Conservation (phyloP, 2,113 vertebrate genomes). For the Myiagra hebetior region DNA sequence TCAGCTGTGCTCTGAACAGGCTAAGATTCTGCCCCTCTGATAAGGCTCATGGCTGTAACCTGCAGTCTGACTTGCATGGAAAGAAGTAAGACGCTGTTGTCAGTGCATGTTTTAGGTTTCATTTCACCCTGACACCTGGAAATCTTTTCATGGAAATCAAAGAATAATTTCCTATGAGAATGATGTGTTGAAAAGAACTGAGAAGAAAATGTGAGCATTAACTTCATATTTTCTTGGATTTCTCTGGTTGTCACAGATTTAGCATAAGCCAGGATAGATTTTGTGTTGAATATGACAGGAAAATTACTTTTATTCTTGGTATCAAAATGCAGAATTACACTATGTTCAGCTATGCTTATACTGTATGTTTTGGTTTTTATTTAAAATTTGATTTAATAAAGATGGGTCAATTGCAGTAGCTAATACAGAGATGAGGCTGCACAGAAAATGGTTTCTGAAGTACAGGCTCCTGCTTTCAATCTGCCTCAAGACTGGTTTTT, state of each 20-base stretch:
- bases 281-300: background rate
- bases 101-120: background rate
- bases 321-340: background rate
- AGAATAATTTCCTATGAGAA: conserved; percentile 13
- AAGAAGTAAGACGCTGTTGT: background rate
- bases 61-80: background rate
- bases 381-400: conserved; percentile 25
- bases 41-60: background rate
- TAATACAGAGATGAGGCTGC: background rate
- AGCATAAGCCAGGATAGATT: background rate
- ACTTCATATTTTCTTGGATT: background rate
- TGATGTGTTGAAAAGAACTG: background rate
- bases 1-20: background rate
- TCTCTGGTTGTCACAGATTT: background rate
- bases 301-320: background rate
- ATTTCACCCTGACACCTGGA: background rate
- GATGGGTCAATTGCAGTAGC: background rate
- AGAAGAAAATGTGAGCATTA: background rate
- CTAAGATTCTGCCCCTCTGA: background rate
- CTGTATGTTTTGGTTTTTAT: background rate
- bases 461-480: background rate
- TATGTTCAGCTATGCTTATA: background rate
- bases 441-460: background rate
- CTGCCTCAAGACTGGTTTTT: background rate
- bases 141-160: conserved; percentile 24